Evolutionary conservation across 2,797 vertebrate genomes (phyloP).

Genomic region (Tragopan temminckii): DNA sequence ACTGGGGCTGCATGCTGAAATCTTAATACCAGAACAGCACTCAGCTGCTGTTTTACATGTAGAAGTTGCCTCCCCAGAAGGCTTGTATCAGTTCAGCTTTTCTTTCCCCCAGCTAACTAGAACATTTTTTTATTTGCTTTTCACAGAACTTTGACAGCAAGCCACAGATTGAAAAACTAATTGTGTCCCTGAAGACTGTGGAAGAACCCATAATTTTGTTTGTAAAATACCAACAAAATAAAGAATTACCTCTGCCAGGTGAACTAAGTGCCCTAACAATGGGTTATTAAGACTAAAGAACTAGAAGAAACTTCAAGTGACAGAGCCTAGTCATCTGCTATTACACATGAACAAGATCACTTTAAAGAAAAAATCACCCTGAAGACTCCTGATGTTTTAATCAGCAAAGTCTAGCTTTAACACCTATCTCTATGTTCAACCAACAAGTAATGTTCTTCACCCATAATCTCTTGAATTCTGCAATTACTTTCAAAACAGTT

Average conservation of each 20-base stretch:
- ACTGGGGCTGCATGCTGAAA: not conserved
- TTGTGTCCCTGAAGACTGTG: not conserved
- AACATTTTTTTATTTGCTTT: not conserved
- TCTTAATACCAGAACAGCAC: not conserved
- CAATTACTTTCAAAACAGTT: not conserved
- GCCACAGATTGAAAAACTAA: not conserved
- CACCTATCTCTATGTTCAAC: rapidly evolving
- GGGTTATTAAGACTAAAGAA: not conserved
- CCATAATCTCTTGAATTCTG: not conserved
- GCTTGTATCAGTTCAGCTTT: not conserved
- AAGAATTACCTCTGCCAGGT: not conserved
- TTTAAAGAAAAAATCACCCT: not conserved
- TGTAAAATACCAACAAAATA: not conserved
- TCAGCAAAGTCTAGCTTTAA: not conserved
- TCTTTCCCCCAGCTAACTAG: not conserved
- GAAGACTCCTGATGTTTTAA: not conserved
- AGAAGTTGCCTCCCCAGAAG: not conserved
- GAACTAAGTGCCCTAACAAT: not conserved
- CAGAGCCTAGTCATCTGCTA: not conserved
- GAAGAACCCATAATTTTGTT: not conserved
- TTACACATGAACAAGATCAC: not conserved
- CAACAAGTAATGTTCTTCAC: not conserved
- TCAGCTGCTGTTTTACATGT: not conserved
- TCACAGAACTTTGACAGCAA: not conserved
- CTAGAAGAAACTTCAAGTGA: not conserved